These are phyloP conservation scores for Lucinisca nassula DNA, from an alignment of 2,888 invertebrate genomes.

Conservation along the genomic window DNA sequence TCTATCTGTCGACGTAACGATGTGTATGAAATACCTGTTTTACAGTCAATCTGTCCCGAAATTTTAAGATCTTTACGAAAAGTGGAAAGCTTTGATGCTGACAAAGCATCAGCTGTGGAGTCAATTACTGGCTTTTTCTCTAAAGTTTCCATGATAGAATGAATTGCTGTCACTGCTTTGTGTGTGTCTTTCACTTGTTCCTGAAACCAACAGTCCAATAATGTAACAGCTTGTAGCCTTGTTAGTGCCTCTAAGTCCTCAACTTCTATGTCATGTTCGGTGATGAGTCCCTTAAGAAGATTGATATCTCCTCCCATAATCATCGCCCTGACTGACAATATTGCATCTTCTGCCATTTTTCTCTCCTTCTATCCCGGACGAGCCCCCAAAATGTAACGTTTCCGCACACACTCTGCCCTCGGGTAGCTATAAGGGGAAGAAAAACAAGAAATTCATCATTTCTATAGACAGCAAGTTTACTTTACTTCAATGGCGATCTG, in stretches of 20 bases:
- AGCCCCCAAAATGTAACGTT: conserved; percentile 18
- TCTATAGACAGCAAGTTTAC: no score
- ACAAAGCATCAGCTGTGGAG: neutral
- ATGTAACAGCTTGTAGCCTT: neutral
- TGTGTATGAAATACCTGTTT: conserved; percentile 2
- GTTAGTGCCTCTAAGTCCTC: neutral
- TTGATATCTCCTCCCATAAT: neutral
- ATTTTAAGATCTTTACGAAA: neutral
- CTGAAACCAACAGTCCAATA: neutral
- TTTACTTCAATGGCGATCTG: no score
- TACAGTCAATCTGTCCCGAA: neutral
- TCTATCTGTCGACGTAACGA: neutral
- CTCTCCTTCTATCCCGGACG: conserved; percentile 20
- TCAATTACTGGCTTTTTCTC: neutral
- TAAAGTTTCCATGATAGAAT: neutral
- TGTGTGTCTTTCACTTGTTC: neutral
- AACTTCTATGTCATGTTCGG: conserved; percentile 3
- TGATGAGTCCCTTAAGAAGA: neutral
- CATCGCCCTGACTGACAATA: neutral
- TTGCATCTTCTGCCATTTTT: conserved; percentile 3
- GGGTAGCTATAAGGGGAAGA: no score
- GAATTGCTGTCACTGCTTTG: neutral
- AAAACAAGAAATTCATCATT: no score
- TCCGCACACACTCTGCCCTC: no score
- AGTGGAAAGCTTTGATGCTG: neutral